Conservation (phyloP, 1,140 invertebrate genomes). For the Eriocheir sinensis region DNA sequence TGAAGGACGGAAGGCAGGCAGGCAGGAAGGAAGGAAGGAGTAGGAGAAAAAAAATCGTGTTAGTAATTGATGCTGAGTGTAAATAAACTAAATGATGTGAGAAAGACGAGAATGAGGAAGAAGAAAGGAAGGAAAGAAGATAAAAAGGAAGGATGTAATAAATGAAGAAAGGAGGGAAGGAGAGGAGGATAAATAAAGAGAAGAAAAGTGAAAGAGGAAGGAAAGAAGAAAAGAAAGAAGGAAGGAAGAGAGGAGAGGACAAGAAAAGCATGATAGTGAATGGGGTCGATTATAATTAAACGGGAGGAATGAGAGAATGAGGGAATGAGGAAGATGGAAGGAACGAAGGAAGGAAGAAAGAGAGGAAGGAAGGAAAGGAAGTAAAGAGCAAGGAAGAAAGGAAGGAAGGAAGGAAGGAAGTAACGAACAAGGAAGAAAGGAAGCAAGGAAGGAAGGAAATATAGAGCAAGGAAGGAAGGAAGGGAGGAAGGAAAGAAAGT, state of each 20-base stretch:
- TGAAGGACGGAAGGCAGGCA: no score
- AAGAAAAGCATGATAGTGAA: not conserved
- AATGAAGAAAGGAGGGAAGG: no score
- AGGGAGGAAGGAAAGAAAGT: not conserved
- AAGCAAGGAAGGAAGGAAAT: not conserved
- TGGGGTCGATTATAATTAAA: not conserved
- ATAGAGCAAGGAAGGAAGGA: not conserved
- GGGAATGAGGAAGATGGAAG: not conserved
- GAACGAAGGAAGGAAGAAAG: not conserved
- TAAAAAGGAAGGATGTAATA: no score
- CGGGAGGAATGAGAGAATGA: not conserved
- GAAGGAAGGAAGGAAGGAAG: not conserved
- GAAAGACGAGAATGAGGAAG: no score
- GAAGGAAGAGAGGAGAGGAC: not conserved
- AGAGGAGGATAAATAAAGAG: not conserved
- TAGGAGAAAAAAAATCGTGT: no score
- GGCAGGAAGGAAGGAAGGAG: no score
- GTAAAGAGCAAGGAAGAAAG: not conserved
- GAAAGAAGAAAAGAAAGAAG: not conserved
- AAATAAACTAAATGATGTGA: no score
- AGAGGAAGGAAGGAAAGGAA: not conserved
- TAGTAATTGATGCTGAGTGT: no score
- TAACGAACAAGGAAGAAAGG: not conserved
- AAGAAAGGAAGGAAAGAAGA: no score
- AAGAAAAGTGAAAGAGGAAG: not conserved